These are phyloP conservation scores for Elysia chlorotica DNA, from an alignment of 1,140 invertebrate genomes.

Conservation along the genomic window DNA sequence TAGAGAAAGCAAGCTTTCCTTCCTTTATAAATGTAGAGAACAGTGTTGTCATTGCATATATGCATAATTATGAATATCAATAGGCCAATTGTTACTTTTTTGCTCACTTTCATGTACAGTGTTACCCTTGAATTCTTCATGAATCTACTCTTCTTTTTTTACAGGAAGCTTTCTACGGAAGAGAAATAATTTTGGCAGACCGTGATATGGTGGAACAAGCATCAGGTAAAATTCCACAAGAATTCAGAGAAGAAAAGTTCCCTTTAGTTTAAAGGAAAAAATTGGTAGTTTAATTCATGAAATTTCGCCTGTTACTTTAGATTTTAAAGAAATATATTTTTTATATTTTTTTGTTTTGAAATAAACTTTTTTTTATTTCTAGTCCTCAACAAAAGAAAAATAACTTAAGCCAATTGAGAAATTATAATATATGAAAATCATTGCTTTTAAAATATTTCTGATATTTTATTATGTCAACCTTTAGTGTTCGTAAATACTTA, in stretches of 20 bases:
- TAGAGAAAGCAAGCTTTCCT: not conserved
- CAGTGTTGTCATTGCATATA: not conserved
- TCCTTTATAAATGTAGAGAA: not conserved
- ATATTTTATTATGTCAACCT: not conserved
- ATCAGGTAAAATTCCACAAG: conserved; percentile 64
- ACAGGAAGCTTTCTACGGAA: conserved; percentile 65
- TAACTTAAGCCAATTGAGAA: too few species aligned
- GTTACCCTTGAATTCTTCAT: not conserved
- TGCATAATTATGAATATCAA: not conserved
- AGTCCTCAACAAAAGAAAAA: not conserved
- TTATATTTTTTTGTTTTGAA: not conserved
- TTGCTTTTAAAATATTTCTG: not conserved
- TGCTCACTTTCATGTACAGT: too few species aligned
- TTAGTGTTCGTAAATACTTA: not conserved
- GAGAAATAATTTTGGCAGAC: conserved; percentile 82
- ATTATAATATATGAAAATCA: too few species aligned
- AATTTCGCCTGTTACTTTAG: too few species aligned
- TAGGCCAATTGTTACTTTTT: not conserved
- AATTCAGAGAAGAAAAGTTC: not conserved
- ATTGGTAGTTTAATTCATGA: too few species aligned
- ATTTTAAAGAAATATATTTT: not conserved
- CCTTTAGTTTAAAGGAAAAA: too few species aligned
- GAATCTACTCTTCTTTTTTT: conserved; percentile 22
- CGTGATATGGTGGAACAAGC: conserved; percentile 91
- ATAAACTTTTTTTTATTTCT: not conserved